These are phyloP conservation scores for Syngnathus typhle DNA, from an alignment of 2,113 vertebrate species.

Conservation along the genomic window DNA sequence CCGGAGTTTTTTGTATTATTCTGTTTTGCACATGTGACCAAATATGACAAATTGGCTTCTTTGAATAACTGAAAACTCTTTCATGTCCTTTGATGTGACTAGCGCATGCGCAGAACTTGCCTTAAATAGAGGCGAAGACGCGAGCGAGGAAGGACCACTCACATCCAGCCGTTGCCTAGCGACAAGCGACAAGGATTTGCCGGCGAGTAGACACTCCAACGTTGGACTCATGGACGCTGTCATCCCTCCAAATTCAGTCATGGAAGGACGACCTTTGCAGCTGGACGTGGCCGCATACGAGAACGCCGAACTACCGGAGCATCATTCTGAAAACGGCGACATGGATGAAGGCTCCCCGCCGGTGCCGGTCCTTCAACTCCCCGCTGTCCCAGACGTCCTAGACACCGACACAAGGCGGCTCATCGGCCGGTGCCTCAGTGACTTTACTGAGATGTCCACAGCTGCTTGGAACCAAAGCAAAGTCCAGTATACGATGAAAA, in stretches of 20 bases:
- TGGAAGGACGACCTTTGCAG: background rate
- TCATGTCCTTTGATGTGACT: background rate
- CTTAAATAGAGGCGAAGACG: no score
- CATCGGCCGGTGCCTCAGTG: constrained; percentile 59
- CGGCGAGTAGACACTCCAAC: background rate
- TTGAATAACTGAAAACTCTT: background rate
- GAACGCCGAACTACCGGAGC: background rate
- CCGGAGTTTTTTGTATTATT: no score
- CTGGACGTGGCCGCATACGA: no score
- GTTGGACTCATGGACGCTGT: background rate
- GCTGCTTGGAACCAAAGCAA: constrained; percentile 27
- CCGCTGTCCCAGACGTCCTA: constrained; percentile 27
- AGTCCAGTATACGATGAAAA: constrained; percentile 69
- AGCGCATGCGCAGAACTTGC: no score
- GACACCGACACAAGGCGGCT: constrained; percentile 70
- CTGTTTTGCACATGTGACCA: background rate
- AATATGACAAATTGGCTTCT: background rate
- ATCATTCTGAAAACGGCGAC: background rate
- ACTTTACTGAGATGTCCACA: constrained; percentile 31
- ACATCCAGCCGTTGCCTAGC: background rate
- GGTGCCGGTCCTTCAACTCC: background rate
- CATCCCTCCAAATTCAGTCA: constrained; percentile 52
- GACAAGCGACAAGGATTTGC: background rate
- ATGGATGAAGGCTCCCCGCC: background rate
- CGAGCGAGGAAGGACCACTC: no score